Evolutionary conservation across 1,140 invertebrate species (phyloP), one percentile per base, ranked within the genome.

Genomic region (Drosophila tropicalis): DNA sequence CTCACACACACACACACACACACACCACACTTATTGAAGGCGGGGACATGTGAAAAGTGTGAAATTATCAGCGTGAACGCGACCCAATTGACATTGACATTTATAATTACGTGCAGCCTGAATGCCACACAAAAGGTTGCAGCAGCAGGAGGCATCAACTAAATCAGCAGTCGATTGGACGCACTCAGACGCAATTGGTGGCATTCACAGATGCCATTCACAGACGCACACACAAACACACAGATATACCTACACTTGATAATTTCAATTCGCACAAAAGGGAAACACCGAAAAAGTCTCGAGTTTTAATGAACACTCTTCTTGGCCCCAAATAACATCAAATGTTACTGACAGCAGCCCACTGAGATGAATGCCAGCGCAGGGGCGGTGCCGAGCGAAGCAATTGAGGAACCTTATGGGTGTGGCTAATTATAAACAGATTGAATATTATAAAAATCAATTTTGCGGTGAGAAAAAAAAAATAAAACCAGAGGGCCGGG

Each of bases 371-470:
- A 25, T 22, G 9, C n/a, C 25, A 13, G 10, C 29, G 15, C 1
- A 13, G 57, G 32, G 15, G 44, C 34, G 12, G 17, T n/a, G 3
- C 36, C 2, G 25, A 56, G 54, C 4, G n/a, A 19, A 9, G 15
- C 55, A 54, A 39, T 7, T 62, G 36, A 12, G 36, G 12, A 61
- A 60, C 22, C 62, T 39, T 19, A 56, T 51, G 83, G 76, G 67
- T 58, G 76, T 74, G 70, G 77, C 84, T 89, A 74, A 89, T 87
- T 87, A 75, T 72, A 72, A 81, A 22, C 70, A 51, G 67, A 70
- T 74, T 78, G 62, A 29, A 74, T 80, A 83, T 77, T 77, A 83
- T 83, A 81, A 84, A 84, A 87, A 83, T 84, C 80, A 75, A 84
- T 84, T 80, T 66, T 39, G 13, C 13, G 40, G 1, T 29, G 63